Percentiles rank a stretch among this genome's conserved stretches.
Conservation (phyloP, 2,113 vertebrate genomes). For the Sinocyclocheilus anshuiensis region DNA sequence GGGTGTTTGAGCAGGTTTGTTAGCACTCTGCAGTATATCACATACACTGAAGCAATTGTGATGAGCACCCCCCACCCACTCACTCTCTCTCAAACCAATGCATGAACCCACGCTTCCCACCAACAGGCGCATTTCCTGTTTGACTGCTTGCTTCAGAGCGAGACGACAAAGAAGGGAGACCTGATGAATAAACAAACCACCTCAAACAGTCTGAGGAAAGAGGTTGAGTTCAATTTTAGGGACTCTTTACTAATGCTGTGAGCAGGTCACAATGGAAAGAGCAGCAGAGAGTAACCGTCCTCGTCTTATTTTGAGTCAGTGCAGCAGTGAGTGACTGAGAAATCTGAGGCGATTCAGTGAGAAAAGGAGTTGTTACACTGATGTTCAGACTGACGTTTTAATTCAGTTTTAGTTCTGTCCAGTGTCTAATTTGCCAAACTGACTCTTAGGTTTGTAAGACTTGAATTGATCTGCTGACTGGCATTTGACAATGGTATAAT, state of each 20-base stretch:
- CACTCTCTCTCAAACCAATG: constrained; percentile 37
- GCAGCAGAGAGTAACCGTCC: neutral
- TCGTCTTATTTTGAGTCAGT: neutral
- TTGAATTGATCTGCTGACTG: neutral
- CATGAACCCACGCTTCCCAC: constrained; percentile 42
- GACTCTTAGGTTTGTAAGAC: neutral
- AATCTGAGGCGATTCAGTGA: neutral
- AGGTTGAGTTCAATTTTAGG: neutral
- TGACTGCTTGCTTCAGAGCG: constrained; percentile 47
- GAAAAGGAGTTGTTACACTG: too few relatives aligned
- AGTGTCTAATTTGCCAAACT: neutral
- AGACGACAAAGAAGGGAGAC: constrained; percentile 18
- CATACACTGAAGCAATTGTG: constrained; percentile 10
- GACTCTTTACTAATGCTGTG: neutral
- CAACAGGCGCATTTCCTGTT: constrained; percentile 34
- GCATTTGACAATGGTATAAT: neutral
- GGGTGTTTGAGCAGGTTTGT: neutral
- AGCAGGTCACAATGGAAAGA: neutral
- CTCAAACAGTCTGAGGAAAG: constrained; percentile 6
- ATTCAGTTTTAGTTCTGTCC: too few relatives aligned
- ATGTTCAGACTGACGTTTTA: too few relatives aligned
- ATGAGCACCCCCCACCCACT: constrained; percentile 29
- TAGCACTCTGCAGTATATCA: neutral
- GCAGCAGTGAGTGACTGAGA: neutral
- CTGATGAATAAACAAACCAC: constrained; percentile 15